Conservation (phyloP, 2,113 vertebrate genomes). For the Datnioides undecimradiatus region DNA sequence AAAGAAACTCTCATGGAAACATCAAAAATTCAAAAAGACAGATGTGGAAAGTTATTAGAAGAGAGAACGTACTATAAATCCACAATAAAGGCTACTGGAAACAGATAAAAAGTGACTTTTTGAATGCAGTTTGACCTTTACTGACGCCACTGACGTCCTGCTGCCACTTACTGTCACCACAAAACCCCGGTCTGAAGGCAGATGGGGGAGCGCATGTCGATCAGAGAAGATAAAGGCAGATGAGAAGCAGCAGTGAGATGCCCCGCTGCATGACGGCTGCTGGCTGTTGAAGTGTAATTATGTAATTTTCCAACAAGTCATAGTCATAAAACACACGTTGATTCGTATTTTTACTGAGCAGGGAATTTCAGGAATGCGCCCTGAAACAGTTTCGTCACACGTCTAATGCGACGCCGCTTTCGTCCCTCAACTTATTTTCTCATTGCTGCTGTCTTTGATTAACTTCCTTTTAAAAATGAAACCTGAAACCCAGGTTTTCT, state of each 20-base stretch:
- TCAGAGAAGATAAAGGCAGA: not conserved
- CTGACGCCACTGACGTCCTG: no score
- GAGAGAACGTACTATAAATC: not conserved
- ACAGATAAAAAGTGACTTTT: not conserved
- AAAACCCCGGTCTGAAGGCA: not conserved
- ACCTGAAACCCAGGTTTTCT: not conserved
- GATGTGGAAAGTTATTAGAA: not conserved
- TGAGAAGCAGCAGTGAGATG: not conserved
- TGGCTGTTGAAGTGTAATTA: no score
- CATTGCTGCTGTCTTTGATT: no score
- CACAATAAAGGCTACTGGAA: not conserved
- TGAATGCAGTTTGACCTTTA: not conserved
- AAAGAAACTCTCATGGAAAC: no score
- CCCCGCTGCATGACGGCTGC: not conserved
- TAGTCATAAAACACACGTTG: not conserved
- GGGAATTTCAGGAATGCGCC: not conserved
- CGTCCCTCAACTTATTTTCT: no score
- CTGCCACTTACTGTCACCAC: no score
- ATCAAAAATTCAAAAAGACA: not conserved
- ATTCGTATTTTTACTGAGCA: not conserved
- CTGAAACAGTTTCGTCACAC: no score
- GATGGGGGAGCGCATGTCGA: not conserved
- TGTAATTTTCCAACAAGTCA: no score
- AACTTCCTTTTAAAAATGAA: not conserved
- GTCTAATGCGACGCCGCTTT: no score